phyloP scores from a whole-genome alignment of 1,140 invertebrate genomes.

The Teleopsis dalmanni region DNA sequence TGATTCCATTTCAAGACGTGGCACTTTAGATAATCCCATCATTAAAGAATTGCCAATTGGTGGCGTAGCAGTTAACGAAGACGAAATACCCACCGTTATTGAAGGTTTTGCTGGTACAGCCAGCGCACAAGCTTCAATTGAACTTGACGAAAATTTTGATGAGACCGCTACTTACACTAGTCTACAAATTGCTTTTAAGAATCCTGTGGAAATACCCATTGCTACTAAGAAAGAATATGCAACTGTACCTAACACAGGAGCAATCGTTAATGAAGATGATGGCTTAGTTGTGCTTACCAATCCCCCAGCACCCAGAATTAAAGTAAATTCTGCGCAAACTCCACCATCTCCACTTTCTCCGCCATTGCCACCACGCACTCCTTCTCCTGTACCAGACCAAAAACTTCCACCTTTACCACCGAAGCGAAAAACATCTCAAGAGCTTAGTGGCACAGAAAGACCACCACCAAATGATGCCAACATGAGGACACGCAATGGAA shows the following conservation, averaged over 20 bases:
- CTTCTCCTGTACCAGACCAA: conserved; percentile 32
- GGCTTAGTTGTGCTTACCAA: conserved; percentile 38
- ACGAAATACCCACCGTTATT: background rate
- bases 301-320: conserved; percentile 44
- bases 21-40: conserved; percentile 36
- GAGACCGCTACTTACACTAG: conserved; percentile 73
- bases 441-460: conserved; percentile 14
- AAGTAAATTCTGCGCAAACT: conserved; percentile 34
- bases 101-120: conserved; percentile 10
- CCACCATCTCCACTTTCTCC: conserved; percentile 31
- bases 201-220: conserved; percentile 52
- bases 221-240: background rate
- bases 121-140: conserved; percentile 42
- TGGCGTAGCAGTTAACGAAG: conserved; percentile 7
- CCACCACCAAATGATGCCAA: conserved; percentile 20
- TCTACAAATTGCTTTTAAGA: conserved; percentile 76
- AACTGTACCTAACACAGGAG: too few relatives aligned
- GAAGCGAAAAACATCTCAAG: conserved; percentile 30
- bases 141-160: conserved; percentile 57
- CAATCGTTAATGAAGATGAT: conserved; percentile 11
- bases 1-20: conserved; percentile 35
- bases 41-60: conserved; percentile 33
- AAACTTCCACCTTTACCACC: conserved; percentile 30
- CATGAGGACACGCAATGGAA: conserved; percentile 28
- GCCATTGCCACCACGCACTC: conserved; percentile 27